Base-by-base conservation (phyloP, 2,888 invertebrate species). In the Petrolisthes manimaculis region DNA sequence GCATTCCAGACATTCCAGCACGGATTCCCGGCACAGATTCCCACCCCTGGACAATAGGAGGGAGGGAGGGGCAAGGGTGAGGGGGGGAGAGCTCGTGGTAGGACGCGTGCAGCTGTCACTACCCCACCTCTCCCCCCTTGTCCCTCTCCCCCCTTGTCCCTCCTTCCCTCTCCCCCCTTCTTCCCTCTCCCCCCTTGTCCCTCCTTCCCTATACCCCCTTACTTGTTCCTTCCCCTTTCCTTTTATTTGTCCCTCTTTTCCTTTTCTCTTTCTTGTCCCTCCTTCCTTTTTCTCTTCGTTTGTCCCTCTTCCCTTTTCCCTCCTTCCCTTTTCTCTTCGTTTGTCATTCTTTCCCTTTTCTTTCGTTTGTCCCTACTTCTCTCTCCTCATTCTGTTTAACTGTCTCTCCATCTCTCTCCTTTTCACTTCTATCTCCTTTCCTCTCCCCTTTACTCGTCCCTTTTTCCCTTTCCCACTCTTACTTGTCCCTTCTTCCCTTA, bases 1-100 rank as follows among this genome's bases (percentile, higher is more conserved):
- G 37, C 83, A 84, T 84, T 84, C 75, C 83, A n/a, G 3, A 12
- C 83, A 84, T 84, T 56, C 83, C 83, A 84, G 56, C 83, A 54
- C 54, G 18, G 56, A 83, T 83, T 84, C 83, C 75, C 75, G 54
- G 9, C 21, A 9, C 56, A 55, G 56, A 80, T 80, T 80, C 80
- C 80, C 80, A 80, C 80, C 55, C 55, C 55, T 14, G 80, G 80
- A 56, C 55, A 56, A 75, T 53, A 83, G n/a, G 8, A 71, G 24
- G 9, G 21, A 8, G 55, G 83, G 71, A n/a, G 9, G 79, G n/a
- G 54, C 9, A 55, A 51, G 54, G 14, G 79, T 21, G 55, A 54
- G 54, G 37, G 69, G n/a, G 82, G 82, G 75, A 84, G n/a, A 71
- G 75, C 75, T 55, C 55, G 75, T 84, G 75, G 83, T 83, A 54